Percentiles rank a stretch among this genome's conserved stretches.
phyloP scores from a whole-genome alignment of 2,888 invertebrate species.

The Drosophila borealis region DNA sequence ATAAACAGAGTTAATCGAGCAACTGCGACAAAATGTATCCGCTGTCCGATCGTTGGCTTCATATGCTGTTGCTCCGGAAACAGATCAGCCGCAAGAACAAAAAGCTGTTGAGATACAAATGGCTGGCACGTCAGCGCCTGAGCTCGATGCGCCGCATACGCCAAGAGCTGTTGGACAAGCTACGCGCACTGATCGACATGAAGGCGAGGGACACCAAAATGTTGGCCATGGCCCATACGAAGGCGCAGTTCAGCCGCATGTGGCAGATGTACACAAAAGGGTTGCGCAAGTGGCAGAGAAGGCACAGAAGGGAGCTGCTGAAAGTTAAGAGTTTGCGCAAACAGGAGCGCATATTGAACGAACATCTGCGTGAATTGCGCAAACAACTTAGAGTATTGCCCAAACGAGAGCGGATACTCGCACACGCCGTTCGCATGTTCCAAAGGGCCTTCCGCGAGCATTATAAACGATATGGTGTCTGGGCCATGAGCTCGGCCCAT shows the following conservation, averaged over 20 bases:
- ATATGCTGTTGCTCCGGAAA: constrained; percentile 26
- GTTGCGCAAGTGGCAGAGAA: constrained; percentile 33
- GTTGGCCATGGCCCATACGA: background rate
- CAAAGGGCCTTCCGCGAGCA: background rate
- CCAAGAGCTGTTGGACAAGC: constrained; percentile 5
- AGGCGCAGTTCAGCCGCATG: background rate
- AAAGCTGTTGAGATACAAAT: constrained; percentile 16
- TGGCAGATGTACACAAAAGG: constrained; percentile 19
- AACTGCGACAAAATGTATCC: constrained; percentile 18
- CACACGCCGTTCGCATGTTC: constrained; percentile 6
- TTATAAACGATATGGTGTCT: no score
- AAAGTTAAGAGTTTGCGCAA: constrained; percentile 10
- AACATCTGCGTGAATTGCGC: constrained; percentile 13
- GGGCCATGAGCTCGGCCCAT: no score
- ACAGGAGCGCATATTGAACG: constrained; percentile 12
- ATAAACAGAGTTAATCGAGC: background rate
- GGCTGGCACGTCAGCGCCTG: constrained; percentile 8
- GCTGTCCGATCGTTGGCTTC: constrained; percentile 9
- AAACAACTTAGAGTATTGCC: constrained; percentile 25
- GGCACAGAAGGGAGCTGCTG: constrained; percentile 15
- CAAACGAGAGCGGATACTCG: background rate
- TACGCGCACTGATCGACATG: constrained; percentile 16
- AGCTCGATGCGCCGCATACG: constrained; percentile 27
- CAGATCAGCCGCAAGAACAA: constrained; percentile 28
- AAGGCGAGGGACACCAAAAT: background rate